Evolutionary conservation across 2,797 vertebrate genomes (phyloP), one percentile per base, ranked within the genome.

Genomic region (Poeciliopsis gracilis): DNA sequence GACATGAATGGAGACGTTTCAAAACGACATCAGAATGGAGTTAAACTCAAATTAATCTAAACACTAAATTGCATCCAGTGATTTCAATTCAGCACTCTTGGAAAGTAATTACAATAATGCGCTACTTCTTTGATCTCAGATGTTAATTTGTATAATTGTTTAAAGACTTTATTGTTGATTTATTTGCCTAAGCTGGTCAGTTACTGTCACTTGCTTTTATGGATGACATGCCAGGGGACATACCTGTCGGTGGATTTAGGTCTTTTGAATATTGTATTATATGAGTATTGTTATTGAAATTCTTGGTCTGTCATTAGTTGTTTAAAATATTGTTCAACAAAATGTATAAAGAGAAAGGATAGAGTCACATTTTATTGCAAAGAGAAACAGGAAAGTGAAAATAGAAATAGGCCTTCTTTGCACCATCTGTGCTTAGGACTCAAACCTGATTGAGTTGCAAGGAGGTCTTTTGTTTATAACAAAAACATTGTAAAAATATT

Each of bases 1-100:
- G 47, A 84, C 80, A 81, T 73, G 53, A 74, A 81, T 25, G 47
- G 45, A 70, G 53, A 75, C 77, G 12, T 46, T 30, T 38, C 53
- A 20, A 71, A 49, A 71, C 36, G 59, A 67, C 51, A 67, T 63
- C 72, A 75, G 30, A n/a, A 57, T 63, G 30, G 71, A 75, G 46
- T 20, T 20, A 70, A 73, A n/a, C 11, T n/a, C 36, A 16, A 70
- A 61, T 81, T 41, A 28, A 77, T 69, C 41, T 70, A n/a, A 70
- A 15, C 67, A 4, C 25, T 70, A 46, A 70, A 69, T 45, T n/a
- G 25, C 12, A 46, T 70, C 25, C 67, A 16, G 38, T 43, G 23
- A 69, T 69, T 69, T 69, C 6, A 12, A 7, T 13, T 15, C 1
- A 7, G 38, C 38, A 13, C 23, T 69, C 12, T 45, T 45, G 25